Base-by-base conservation (phyloP, 2,113 vertebrate genomes). In the Crocuta crocuta region DNA sequence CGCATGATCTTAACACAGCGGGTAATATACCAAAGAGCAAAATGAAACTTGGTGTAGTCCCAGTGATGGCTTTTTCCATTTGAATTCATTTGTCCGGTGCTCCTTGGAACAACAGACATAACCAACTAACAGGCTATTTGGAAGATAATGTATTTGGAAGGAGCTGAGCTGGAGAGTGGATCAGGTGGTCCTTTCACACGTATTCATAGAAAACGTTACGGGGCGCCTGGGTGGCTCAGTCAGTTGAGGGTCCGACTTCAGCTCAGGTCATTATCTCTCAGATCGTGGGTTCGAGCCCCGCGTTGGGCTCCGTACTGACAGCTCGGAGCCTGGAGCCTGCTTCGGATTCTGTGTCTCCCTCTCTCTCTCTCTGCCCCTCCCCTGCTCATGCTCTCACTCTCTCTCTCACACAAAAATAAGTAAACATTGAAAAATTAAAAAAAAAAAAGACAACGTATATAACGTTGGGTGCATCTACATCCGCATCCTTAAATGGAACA, bases 1-100 rank as follows among this genome's bases (percentile, higher is more conserved):
- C 71, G 3, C 71, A 48, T 7, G 71, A 7, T 91, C 80, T 97
- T 92, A 96, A 63, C 76, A 85, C 82, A 95, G 45, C 91, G 93
- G 86, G 61, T 96, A 94, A 74, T 61, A 71, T 17, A 96, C 74
- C 43, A 92, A 83, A 16, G 76, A 85, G 50, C 86, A 96, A 97
- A 95, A 91, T n/a, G 82, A 92, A 90, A 92, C 70, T 87, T 89
- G 55, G n/a, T 96, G 39, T 73, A 79, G 48, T 71, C 85, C 63
- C 68, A 74, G 0, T 39, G 48, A 87, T 95, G 92, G 43, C 78
- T 93, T 97, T 95, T 97, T 97, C 81, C 89, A 70, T n/a, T 96
- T 6, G 2, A 7, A 83, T 89, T 94, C 53, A 55, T 91, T 86
- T 63, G 81, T 87, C 39, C 85, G 65, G 39, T 73, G n/a, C 13